These are phyloP conservation scores for Mus pahari DNA, from an alignment of 2,113 vertebrate genomes.

Conservation along the genomic window DNA sequence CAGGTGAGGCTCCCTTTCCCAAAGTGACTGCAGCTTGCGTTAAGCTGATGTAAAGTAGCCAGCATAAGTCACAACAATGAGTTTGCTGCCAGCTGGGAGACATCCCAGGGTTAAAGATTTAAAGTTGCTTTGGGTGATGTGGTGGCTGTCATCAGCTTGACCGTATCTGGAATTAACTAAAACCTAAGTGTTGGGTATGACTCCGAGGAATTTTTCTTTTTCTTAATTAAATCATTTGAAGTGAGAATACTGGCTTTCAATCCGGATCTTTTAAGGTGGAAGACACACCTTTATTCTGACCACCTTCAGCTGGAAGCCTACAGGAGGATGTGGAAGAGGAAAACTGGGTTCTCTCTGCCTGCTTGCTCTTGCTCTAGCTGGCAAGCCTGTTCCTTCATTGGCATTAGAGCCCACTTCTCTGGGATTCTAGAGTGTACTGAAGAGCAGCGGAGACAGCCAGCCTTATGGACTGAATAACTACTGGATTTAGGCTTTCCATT, in stretches of 20 bases:
- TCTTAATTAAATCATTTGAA: neutral
- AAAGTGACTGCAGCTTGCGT: neutral
- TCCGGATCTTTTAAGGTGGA: neutral
- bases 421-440: neutral
- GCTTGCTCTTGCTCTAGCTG: neutral
- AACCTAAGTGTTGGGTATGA: neutral
- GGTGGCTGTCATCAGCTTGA: neutral
- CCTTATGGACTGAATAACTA: neutral
- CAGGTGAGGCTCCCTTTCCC: neutral
- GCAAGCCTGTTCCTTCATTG: neutral
- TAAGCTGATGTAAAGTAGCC: neutral
- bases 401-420: neutral
- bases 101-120: neutral
- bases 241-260: neutral
- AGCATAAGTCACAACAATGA: neutral
- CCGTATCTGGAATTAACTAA: neutral
- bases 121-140: neutral
- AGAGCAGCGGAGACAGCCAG: neutral
- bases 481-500: neutral
- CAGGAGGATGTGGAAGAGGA: neutral
- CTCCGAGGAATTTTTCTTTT: neutral
- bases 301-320: neutral
- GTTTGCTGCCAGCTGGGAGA: neutral
- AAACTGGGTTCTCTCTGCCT: neutral
- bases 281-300: neutral